Evolutionary conservation across 2,888 invertebrate species (phyloP).

Genomic region (Neuroscelio doddi): DNA sequence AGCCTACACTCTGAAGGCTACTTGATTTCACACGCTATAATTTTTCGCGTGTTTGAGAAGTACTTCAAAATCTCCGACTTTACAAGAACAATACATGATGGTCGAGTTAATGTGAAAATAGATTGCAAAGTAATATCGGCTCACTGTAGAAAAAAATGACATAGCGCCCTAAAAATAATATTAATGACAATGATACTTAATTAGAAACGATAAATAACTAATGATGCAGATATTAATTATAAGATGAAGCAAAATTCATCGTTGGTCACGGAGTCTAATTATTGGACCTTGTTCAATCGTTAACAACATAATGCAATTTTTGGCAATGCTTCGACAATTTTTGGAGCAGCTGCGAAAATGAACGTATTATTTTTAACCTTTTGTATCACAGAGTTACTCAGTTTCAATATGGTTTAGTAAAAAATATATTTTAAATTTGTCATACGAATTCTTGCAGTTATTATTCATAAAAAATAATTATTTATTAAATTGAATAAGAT

Average conservation of each 20-base stretch:
- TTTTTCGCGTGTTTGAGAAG: too few species aligned
- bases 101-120: conserved; percentile 60
- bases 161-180: conserved; percentile 65
- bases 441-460: too few species aligned
- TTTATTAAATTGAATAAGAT: too few species aligned
- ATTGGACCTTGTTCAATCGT: conserved; percentile 21
- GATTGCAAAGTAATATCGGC: conserved; percentile 67
- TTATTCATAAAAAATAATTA: too few species aligned
- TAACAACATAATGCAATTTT: conserved; percentile 21
- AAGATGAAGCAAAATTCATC: background rate
- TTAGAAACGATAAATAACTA: background rate
- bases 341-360: conserved; percentile 31
- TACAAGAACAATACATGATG: conserved; percentile 37
- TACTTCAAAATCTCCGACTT: conserved; percentile 27
- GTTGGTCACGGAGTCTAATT: conserved; percentile 9
- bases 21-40: too few species aligned
- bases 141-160: conserved; percentile 66
- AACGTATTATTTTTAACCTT: conserved; percentile 31
- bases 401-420: too few species aligned
- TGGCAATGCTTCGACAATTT: conserved; percentile 23
- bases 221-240: conserved; percentile 6
- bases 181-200: conserved; percentile 18
- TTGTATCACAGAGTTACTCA: conserved; percentile 10
- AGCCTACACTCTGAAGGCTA: too few species aligned
- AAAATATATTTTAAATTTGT: too few species aligned